A percentile compares a stretch with the other conserved stretches of the same genome.
Evolutionary conservation across 2,888 invertebrate genomes (phyloP).

Genomic region (Noctua janthe): DNA sequence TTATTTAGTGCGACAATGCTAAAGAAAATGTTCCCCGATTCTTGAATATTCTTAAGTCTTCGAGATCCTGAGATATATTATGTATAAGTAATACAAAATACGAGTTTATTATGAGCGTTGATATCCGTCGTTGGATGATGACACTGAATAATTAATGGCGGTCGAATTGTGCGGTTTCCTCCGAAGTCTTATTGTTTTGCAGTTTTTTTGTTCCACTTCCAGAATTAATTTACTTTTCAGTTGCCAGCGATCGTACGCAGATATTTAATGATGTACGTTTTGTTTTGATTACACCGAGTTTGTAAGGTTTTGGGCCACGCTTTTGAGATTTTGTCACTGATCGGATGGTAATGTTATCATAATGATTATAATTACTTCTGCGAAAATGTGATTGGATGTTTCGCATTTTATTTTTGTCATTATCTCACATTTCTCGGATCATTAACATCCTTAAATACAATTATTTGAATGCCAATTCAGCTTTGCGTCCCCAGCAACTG

Average conservation of each 20-base stretch:
- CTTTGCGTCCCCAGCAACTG: slow-evolving; percentile 36
- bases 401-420: slow-evolving; percentile 23
- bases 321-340: slow-evolving; percentile 42
- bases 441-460: slow-evolving; percentile 28
- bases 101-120: slow-evolving; percentile 67
- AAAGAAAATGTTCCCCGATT: neutral
- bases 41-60: slow-evolving; percentile 39
- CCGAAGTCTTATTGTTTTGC: slow-evolving; percentile 70
- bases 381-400: slow-evolving; percentile 7
- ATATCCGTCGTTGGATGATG: slow-evolving; percentile 76
- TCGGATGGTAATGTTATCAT: slow-evolving; percentile 41
- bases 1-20: neutral
- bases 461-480: slow-evolving; percentile 32
- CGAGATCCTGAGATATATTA: slow-evolving; percentile 36
- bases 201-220: slow-evolving; percentile 81
- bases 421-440: slow-evolving; percentile 28
- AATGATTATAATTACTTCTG: slow-evolving; percentile 37
- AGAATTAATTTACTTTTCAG: slow-evolving; percentile 84
- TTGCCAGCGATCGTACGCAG: slow-evolving; percentile 84
- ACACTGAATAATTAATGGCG: slow-evolving; percentile 84
- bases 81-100: slow-evolving; percentile 55
- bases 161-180: slow-evolving; percentile 72
- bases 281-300: slow-evolving; percentile 67
- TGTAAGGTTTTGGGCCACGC: slow-evolving; percentile 61
- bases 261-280: slow-evolving; percentile 79